Percentiles rank a stretch among this genome's conserved stretches.
Evolutionary conservation across 2,797 vertebrate species (phyloP).

Genomic region (Hapalemur alaotrensis): DNA sequence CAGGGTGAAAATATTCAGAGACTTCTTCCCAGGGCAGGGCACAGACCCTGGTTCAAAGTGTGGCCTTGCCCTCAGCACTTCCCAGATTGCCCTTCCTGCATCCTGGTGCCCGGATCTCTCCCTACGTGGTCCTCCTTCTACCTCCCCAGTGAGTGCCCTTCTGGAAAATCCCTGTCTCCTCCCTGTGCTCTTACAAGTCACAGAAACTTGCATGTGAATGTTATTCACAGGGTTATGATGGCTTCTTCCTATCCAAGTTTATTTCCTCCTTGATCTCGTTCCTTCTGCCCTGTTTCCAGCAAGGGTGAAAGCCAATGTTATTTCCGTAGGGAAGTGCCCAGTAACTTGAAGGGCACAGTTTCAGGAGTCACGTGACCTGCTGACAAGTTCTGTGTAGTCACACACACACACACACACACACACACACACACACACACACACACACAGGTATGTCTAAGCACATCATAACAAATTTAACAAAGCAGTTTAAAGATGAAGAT

Average conservation of each 20-base stretch:
- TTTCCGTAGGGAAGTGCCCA: neutral
- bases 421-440: neutral
- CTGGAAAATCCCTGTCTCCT: neutral
- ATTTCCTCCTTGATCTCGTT: neutral
- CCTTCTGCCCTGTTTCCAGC: neutral
- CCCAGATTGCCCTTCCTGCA: no score
- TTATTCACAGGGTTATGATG: neutral
- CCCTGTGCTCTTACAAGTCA: neutral
- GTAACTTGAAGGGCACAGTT: neutral
- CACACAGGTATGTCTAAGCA: neutral
- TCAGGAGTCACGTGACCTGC: neutral
- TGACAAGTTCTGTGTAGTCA: neutral
- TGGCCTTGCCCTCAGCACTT: neutral
- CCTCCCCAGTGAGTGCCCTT: neutral
- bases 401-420: neutral
- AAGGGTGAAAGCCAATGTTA: neutral
- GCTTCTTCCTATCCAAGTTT: neutral
- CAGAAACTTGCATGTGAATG: neutral
- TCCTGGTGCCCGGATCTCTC: neutral
- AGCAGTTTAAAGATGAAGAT: neutral
- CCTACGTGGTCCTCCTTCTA: fast-evolving
- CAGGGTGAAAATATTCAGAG: neutral
- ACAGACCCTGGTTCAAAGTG: neutral
- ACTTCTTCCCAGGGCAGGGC: neutral
- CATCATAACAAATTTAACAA: neutral